A percentile compares a stretch with the other conserved stretches of the same genome.
Evolutionary conservation across 2,888 invertebrate genomes (phyloP).

Genomic region (Microctonus hyperodae): DNA sequence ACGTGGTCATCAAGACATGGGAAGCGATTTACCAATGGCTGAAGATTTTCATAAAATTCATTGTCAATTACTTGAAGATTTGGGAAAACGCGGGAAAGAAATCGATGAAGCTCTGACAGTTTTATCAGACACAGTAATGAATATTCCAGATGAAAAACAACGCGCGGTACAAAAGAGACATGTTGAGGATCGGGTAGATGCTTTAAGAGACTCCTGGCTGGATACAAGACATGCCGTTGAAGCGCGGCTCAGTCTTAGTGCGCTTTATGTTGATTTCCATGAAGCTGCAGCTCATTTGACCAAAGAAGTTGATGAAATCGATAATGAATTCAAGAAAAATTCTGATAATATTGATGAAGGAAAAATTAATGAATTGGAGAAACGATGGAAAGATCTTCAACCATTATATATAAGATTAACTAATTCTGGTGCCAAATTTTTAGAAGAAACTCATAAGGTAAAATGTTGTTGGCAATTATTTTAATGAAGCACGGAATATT

Average conservation of each 20-base stretch:
- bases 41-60: constrained; percentile 74
- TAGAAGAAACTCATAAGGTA: constrained; percentile 69
- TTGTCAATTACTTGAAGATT: constrained; percentile 75
- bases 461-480: constrained; percentile 38
- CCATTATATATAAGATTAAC: constrained; percentile 73
- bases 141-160: constrained; percentile 36
- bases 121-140: constrained; percentile 35
- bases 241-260: constrained; percentile 72
- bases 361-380: constrained; percentile 66
- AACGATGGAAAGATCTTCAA: constrained; percentile 72
- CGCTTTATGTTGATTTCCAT: constrained; percentile 76
- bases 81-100: constrained; percentile 75
- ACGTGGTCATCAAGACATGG: constrained; percentile 77
- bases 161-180: constrained; percentile 66
- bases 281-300: constrained; percentile 72
- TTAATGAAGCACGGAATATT: neutral
- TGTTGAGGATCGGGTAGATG: constrained; percentile 70
- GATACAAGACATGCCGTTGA: constrained; percentile 69
- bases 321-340: constrained; percentile 67
- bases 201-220: constrained; percentile 71
- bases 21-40: constrained; percentile 71
- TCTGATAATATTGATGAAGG: constrained; percentile 66
- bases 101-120: constrained; percentile 66
- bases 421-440: constrained; percentile 73
- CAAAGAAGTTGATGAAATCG: constrained; percentile 72